Evolutionary conservation across 2,888 invertebrate genomes (phyloP), one percentile per base, ranked within the genome.

Genomic region (Oligia fasciuncula): DNA sequence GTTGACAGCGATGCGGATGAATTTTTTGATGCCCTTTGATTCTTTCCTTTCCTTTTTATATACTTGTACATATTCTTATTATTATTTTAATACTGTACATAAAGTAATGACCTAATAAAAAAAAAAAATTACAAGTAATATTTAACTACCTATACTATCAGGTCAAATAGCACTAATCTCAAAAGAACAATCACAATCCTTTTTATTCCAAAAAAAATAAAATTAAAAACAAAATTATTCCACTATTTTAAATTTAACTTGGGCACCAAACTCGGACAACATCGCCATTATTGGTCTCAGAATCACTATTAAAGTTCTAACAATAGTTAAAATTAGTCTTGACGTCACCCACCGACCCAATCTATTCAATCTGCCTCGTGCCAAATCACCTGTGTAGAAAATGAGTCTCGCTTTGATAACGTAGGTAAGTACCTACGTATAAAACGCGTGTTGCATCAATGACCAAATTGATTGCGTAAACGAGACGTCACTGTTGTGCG

Each of bases 381-480:
- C 84, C 81, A 78, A 86, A 80, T 73, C 74, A 70, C 63, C 73
- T 79, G 77, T 77, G 67, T 74, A 72, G 76, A 79, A 87, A 79
- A 86, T 74, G 62, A 80, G 79, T 72, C 63, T 83, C 63, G 74
- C 66, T 73, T 66, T 79, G 86, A 79, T 85, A 85, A 76, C 78
- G 74, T 29, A 29, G 29, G 29, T 29, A 29, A 1, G 29, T 66
- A 54, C n/a, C 2, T 66, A 73, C 75, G 73, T 76, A 76, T 62
- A 68, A 85, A 72, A 72, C 43, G 65, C 51, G 65, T 71, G 63
- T 76, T 74, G 77, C 73, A 68, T 71, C 65, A 57, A 65, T 86
- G 76, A 86, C 79, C 62, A 23, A 84, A 79, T 74, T 71, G 54
- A 84, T 86, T 71, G 49, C 79, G 71, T 73, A 23, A 43, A 69